Conservation (phyloP, 2,113 vertebrate genomes). For the Callionymus lyra region DNA sequence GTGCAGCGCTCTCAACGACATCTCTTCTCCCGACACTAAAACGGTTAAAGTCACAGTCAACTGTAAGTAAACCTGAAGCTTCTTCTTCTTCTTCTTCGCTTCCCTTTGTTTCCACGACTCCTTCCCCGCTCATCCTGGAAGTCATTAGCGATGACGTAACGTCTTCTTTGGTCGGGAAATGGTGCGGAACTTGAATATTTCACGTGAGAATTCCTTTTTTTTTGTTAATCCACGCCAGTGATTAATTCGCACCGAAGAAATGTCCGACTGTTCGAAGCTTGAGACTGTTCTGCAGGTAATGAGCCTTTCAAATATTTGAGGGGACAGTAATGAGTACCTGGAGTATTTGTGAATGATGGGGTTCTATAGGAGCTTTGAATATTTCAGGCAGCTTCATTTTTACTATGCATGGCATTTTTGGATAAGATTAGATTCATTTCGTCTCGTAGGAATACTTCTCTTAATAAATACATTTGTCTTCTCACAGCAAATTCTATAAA, state of each 20-base stretch:
- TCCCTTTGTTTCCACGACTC: constrained; percentile 1
- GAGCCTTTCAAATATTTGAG: constrained; percentile 73
- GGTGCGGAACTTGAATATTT: constrained; percentile 64
- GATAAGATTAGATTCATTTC: too few species aligned
- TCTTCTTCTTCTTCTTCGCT: constrained; percentile 15
- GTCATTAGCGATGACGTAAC: constrained; percentile 11
- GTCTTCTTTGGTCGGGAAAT: constrained; percentile 30
- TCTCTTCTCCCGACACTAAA: constrained; percentile 85
- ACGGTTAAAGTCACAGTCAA: constrained; percentile 93
- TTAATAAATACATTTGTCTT: too few species aligned
- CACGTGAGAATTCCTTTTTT: constrained; percentile 71
- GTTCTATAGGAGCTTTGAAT: constrained; percentile 43
- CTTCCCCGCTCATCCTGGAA: constrained; percentile 4
- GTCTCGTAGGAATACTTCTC: too few species aligned
- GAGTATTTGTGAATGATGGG: constrained; percentile 72
- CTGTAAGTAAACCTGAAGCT: constrained; percentile 77
- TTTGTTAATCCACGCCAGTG: constrained; percentile 62
- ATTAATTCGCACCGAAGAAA: constrained; percentile 69
- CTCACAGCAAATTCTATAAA: too few species aligned
- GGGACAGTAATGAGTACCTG: constrained; percentile 69
- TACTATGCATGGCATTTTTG: too few species aligned
- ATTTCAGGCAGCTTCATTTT: too few species aligned
- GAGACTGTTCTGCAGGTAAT: constrained; percentile 77
- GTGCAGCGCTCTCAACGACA: constrained; percentile 90
- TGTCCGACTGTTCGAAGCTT: constrained; percentile 68